These are phyloP conservation scores for Podarcis lilfordi DNA, from an alignment of 2,797 vertebrate species.

Conservation along the genomic window DNA sequence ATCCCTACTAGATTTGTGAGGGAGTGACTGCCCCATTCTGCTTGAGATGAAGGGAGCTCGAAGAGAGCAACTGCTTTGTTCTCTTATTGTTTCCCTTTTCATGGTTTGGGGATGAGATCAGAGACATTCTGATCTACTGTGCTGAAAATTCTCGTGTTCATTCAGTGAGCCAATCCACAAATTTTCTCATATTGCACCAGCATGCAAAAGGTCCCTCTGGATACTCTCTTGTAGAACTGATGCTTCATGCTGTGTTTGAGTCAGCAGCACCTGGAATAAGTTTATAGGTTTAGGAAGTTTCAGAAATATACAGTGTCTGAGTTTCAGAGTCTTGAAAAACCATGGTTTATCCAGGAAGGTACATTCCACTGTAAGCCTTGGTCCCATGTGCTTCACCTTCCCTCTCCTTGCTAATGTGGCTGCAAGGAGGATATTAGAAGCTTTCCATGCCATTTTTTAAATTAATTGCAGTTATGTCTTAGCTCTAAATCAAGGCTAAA, in stretches of 20 bases:
- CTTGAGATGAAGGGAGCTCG: background rate
- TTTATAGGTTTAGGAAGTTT: background rate
- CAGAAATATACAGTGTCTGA: background rate
- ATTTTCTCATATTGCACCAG: background rate
- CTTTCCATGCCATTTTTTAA: background rate
- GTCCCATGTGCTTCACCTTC: too few relatives aligned
- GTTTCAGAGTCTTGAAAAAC: background rate
- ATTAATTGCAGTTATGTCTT: background rate
- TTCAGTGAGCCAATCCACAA: background rate
- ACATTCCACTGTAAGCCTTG: background rate
- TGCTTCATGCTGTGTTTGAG: background rate
- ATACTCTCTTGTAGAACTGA: background rate
- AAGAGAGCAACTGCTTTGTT: background rate
- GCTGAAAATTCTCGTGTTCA: background rate
- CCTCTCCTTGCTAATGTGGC: background rate
- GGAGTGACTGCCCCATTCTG: background rate
- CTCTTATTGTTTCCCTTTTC: background rate
- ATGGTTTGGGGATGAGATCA: background rate
- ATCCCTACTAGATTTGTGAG: background rate
- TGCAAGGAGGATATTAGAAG: background rate
- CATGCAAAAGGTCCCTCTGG: background rate
- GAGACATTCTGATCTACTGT: background rate
- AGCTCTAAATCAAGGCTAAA: background rate
- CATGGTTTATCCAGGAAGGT: background rate
- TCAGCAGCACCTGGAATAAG: background rate